Base-by-base conservation (phyloP, 2,113 vertebrate genomes). In the Cyanoderma ruficeps region DNA sequence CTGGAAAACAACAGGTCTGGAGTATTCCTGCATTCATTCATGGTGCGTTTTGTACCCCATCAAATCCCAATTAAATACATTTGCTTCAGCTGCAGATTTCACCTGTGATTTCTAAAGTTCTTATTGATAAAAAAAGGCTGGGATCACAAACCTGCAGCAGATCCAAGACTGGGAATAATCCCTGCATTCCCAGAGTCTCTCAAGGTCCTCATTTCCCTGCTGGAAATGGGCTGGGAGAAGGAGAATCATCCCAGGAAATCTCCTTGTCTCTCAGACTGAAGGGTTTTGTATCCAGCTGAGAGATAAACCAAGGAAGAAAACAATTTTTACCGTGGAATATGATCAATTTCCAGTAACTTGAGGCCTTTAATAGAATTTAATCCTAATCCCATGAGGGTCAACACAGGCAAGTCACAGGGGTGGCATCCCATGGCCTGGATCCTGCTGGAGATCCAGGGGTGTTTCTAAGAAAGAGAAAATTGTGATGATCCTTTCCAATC, bases 201-300 rank as follows among this genome's bases (percentile, higher is more conserved):
- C 55, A 33, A 7, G 49, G 68, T 50, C 14, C 44, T 46, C 17
- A 6, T 33, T 87, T 82, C 33, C 60, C 22, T 78, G 24, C 33
- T 75, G 60, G 81, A 70, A 74, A 63, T 39, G 42, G 5, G 8
- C 33, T 67, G n/a, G 60, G 47, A 82, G 30, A 81, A 81, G 30
- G 13, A 30, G 13, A 30, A 24, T 57, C 33, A 27, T 23, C 27
- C 33, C 39, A 60, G 52, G 33, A 24, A 94, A 8, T 14, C 15
- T 67, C 59, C 46, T 74, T 37, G 10, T 39, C 49, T 63, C 16
- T 64, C 35, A 35, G 20, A 28, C 5, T 3, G 9, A 75, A 61
- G 60, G 19, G 24, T 41, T 68, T 31, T 59, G 63, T 21, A 4
- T 6, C 50, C 0, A 0, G 33, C 33, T 67, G 35, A 0, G 9